These are phyloP conservation scores for Galeopterus variegatus DNA, from an alignment of 2,113 vertebrate species.

Conservation along the genomic window DNA sequence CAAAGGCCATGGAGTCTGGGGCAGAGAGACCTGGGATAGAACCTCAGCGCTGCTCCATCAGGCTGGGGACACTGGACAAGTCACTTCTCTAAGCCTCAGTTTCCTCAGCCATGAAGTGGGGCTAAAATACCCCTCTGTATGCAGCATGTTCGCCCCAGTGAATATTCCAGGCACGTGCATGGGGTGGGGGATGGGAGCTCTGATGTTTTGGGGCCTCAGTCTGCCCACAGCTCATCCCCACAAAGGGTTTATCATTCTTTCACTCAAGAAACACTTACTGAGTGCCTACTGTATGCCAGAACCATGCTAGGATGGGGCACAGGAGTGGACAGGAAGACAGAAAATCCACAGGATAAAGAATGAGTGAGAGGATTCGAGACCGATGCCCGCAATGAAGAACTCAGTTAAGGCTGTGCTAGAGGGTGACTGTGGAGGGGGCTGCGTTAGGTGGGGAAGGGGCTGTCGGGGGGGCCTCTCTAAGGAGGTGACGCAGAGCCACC, in stretches of 20 bases:
- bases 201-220: neutral
- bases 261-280: neutral
- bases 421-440: neutral
- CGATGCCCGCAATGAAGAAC: neutral
- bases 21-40: neutral
- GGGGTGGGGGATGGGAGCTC: rapidly evolving
- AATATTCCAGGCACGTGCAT: neutral
- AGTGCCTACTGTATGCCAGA: neutral
- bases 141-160: neutral
- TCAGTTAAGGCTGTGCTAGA: neutral
- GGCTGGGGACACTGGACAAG: neutral
- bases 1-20: neutral
- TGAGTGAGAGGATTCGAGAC: neutral
- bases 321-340: neutral
- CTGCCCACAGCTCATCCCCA: neutral
- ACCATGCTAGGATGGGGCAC: neutral
- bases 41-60: neutral
- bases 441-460: too few relatives aligned
- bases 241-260: neutral
- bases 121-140: neutral
- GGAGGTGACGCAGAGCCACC: neutral
- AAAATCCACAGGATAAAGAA: neutral
- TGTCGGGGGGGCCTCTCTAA: neutral
- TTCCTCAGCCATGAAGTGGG: neutral
- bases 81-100: neutral